Evolutionary conservation across 92 coral and sea anemone species (phyloP).

Genomic region (Palythoa grandis): DNA sequence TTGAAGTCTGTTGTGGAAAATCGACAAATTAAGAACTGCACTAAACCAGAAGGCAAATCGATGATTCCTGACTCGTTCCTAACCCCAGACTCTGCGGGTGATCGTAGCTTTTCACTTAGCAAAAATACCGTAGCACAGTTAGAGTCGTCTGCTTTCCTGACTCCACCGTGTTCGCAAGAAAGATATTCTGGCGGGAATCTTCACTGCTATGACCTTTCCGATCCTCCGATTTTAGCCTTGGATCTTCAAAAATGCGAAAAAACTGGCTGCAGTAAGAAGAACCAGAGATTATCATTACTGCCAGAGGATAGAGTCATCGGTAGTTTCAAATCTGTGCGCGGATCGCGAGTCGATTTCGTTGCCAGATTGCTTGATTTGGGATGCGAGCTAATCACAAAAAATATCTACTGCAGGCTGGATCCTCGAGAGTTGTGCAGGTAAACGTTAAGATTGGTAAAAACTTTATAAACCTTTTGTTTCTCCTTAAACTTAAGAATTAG

Average conservation of each 20-base stretch:
- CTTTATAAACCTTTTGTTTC: not conserved
- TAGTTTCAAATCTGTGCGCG: not conserved
- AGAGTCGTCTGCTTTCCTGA: slow-evolving; percentile 32
- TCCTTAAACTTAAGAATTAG: not conserved
- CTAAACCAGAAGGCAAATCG: slow-evolving; percentile 3
- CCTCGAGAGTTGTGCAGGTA: slow-evolving; percentile 37
- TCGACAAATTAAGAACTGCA: not conserved
- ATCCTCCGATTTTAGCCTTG: slow-evolving; percentile 27
- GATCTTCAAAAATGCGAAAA: slow-evolving; percentile 9
- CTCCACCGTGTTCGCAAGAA: slow-evolving; percentile 36
- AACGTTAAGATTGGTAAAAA: not conserved
- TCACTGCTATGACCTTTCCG: slow-evolving; percentile 2
- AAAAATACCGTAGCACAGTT: not conserved
- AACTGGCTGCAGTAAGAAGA: not conserved
- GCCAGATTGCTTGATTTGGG: not conserved
- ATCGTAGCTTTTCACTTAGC: slow-evolving; percentile 1
- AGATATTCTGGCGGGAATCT: slow-evolving; percentile 8
- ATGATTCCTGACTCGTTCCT: slow-evolving; percentile 17
- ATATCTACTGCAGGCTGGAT: not conserved
- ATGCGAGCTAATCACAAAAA: slow-evolving; percentile 17
- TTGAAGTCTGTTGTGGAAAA: not conserved
- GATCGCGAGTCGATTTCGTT: slow-evolving; percentile 17
- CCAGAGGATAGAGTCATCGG: slow-evolving; percentile 36
- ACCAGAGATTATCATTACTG: slow-evolving; percentile 15
- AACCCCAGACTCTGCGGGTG: slow-evolving; percentile 8